Evolutionary conservation across 1,140 invertebrate genomes (phyloP).

Genomic region (Odontomachus brunneus): DNA sequence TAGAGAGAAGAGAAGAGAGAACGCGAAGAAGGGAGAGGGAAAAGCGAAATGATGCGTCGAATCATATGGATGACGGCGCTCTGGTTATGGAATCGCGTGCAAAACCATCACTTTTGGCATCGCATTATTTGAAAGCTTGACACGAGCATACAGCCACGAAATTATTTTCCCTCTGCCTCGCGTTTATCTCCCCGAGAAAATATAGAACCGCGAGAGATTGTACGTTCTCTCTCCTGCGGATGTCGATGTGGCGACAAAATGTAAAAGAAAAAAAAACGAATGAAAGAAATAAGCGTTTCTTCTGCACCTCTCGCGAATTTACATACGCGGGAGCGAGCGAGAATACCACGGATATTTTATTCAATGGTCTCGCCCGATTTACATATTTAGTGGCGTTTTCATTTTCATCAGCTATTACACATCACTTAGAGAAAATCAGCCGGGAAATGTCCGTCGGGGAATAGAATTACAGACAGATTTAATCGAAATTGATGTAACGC

Average conservation of each 20-base stretch:
- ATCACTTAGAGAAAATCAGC: too few relatives aligned
- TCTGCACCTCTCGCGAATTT: background rate
- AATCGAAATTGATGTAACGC: too few relatives aligned
- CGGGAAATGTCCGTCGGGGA: too few relatives aligned
- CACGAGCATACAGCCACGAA: background rate
- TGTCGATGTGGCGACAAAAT: background rate
- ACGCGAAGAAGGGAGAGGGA: background rate
- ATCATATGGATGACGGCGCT: conserved; percentile 17
- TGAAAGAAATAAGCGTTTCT: background rate
- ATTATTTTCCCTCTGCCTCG: background rate
- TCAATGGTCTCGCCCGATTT: too few relatives aligned
- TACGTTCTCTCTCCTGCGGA: background rate
- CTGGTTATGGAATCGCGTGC: conserved; percentile 20
- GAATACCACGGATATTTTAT: too few relatives aligned
- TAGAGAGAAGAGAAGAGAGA: background rate
- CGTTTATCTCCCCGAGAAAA: background rate
- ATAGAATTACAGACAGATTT: too few relatives aligned
- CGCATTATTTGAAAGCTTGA: conserved; percentile 4
- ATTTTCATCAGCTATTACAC: too few relatives aligned
- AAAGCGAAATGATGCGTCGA: background rate
- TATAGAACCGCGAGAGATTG: background rate
- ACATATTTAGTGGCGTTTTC: too few relatives aligned
- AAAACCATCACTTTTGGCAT: background rate
- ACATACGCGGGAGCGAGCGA: too few relatives aligned
- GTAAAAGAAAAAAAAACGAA: too few relatives aligned